Base-by-base conservation (phyloP, 2,797 vertebrate genomes). In the Leucoraja ocellata region DNA sequence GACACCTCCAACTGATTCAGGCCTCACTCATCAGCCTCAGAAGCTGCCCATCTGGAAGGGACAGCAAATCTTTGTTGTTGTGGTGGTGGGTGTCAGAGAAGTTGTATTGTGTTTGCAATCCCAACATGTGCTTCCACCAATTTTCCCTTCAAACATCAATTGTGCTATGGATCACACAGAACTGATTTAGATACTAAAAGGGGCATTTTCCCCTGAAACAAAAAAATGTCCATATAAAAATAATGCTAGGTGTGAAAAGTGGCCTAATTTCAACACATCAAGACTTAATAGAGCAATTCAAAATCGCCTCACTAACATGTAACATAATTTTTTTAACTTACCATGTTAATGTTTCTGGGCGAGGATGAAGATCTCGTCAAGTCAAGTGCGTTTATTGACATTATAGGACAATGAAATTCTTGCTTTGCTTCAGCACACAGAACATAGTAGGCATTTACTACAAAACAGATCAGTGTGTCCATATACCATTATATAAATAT, bases 271-370 rank as follows among this genome's bases (percentile, higher is more conserved):
- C 61, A 88, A 18, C 84, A 1, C 61, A 32, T 9, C 8, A 88
- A 68, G 1, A 7, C 63, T 32, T 32, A 65, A 21, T 65, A 61
- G n/a, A n/a, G 13, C n/a, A 21, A 36, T 32, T 16, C 18, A 88
- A 68, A 36, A 88, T 63, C 63, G 1, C 28, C 13, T 13, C n/a
- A n/a, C 14, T 88, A 4, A 16, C 8, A 32, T 88, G 2, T 32
- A 8, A 32, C 13, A 36, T 79, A 36, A 32, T 65, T 86, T 86
- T 86, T 86, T 86, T 93, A 94, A 97, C 97, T 97, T 94, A 98
- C 98, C 95, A 94, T 95, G 94, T 95, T 96, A 93, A 95, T 93
- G 91, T 96, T 95, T 94, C 97, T 96, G 93, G 96, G 96, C 81
- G 98, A 94, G 93, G 97, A 97, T 0, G 97, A 95, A 86, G 97